Base-by-base conservation (phyloP, 2,113 vertebrate genomes). In the Elaphurus davidianus region DNA sequence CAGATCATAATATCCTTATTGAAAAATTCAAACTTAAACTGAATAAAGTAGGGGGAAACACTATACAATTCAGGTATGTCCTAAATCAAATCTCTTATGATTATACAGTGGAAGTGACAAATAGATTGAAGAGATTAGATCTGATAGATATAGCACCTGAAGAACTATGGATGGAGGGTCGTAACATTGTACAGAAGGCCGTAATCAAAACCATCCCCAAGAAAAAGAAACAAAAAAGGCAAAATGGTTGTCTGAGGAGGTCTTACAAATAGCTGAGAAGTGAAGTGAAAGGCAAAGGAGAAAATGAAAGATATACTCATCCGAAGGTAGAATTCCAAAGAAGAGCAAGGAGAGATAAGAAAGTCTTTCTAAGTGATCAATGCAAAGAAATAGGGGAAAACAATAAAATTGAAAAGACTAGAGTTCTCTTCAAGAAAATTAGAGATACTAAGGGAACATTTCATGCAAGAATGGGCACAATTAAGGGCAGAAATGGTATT, bases 101-200 rank as follows among this genome's bases (percentile, higher is more conserved):
- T n/a, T 64, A 10, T n/a, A 67, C 62, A 67, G 1, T n/a, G 62
- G 62, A n/a, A 67, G 33, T 67, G 4, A 67, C 0, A 67, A 67
- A 67, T n/a, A 9, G 33, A 67, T 17, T n/a, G 33, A n/a, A 67
- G 62, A 8, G 7, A 8, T 17, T 19, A 67, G 33, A 67, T 67
- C 62, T 67, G 15, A 64, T n/a, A 64, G 62, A 64, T 9, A 67
- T 7, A 67, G 33, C 9, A 3, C 33, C 33, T n/a, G 33, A n/a
- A n/a, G 16, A 67, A n/a, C 62, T n/a, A 19, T n/a, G 16, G 16
- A 19, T 0, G 0, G 7, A 67, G 62, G 7, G 19, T n/a, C 0
- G 3, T 19, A 4, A n/a, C 33, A n/a, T n/a, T 67, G 33, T n/a
- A 9, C 16, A n/a, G 62, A 2, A 67, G 55, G 21, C 55, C 0